Base-by-base conservation (phyloP, 2,113 vertebrate genomes). In the Labeo catla region DNA sequence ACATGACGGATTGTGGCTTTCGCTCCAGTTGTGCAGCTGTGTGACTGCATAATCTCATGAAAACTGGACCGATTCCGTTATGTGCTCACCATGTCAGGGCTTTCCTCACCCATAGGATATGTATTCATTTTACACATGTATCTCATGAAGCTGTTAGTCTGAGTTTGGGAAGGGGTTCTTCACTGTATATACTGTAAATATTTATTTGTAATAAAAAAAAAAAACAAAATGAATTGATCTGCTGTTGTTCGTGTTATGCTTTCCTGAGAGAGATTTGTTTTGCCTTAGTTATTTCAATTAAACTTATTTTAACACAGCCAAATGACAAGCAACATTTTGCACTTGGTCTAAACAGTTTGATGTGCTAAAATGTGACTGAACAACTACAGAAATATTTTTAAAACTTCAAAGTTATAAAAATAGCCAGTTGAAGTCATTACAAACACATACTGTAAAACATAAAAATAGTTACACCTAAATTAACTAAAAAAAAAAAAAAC, bases 201-300 rank as follows among this genome's bases (percentile, higher is more conserved):
- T 83, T 65, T 34, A 36, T 88, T 88, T 88, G 49, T 88, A 88
- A 88, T 88, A 87, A 88, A 86, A 87, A 88, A 86, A 87, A 88
- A 84, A 36, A 86, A 81, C n/a, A 39, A 47, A 72, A n/a, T 72
- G 68, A 72, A 45, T 72, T 63, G 6, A 61, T 15, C 7, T 28
- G 47, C 12, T 50, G 11, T 13, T 49, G 83, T n/a, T 15, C 0
- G 19, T 57, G 19, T 13, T 6, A 8, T 85, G 21, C 54, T 85
- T 76, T 73, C 2, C n/a, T 34, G 1, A 54, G 52, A 54, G 54
- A 54, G 13, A 52, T 28, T 28, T 2, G 15, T 54, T 54, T 54
- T 6, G 15, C 0, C 52, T 54, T 54, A 16, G 52, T 54, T 59
- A 0, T 21, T 59, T 21, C 21, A 59, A 21, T 59, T 21, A 59